Evolutionary conservation across 2,888 invertebrate species (phyloP), one percentile per base, ranked within the genome.

Genomic region (Sesia apiformis): DNA sequence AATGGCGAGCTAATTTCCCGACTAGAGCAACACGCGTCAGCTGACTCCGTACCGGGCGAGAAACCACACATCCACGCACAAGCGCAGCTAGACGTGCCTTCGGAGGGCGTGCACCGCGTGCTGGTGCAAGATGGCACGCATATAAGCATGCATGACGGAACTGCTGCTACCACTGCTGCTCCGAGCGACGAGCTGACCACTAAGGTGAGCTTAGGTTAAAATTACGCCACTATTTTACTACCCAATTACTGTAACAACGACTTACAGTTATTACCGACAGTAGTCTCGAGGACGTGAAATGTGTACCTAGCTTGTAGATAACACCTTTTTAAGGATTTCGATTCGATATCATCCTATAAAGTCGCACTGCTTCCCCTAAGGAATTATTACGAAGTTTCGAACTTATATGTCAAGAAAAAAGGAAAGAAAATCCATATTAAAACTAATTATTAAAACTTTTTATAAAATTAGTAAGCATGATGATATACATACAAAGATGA

Each of bases 21-120:
- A 5, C 57, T 87, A 4, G 88, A 87, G 58, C 80, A 87, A 52
- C 87, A 88, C 53, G 83, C 77, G 0, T 69, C 84, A 8, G 81
- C 84, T 0, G 88, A 88, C 51, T 61, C 78, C 0, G 68, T 61
- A 0, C 78, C 82, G 0, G 85, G 81, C 0, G 83, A 84, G 55
- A 77, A 79, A 49, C 90, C 91, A 0, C 74, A 70, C 0, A 78
- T 91, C 0, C 90, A 87, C 59, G 79, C 91, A 0, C 85, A 88
- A 56, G 84, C 91, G 0, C 90, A 91, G 58, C 73, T 92, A 6
- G 92, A 92, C 56, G 84, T 92, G 49, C 92, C 92, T 0, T 72
- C 86, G 0, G 84, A 90, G 60, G 91, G 90, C 4, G 85, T 92
- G 7, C 93, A 92, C 64, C 83, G 84, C 50, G 87, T 89, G 49